Evolutionary conservation across 2,113 vertebrate species (phyloP).

Genomic region (Ariopsis seemanni): DNA sequence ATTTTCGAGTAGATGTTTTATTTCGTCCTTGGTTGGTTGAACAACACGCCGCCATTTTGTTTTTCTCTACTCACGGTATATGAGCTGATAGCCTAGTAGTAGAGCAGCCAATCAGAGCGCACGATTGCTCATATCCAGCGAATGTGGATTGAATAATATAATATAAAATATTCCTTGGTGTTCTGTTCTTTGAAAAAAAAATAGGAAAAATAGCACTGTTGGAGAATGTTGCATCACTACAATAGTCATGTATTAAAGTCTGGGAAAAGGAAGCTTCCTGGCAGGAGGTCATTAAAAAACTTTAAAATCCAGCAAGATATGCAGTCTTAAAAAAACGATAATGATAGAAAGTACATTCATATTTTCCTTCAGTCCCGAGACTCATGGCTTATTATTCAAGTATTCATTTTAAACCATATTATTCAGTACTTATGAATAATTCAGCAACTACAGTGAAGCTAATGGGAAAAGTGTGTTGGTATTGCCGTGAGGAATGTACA

Average conservation of each 20-base stretch:
- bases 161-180: not conserved
- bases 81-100: too few species aligned
- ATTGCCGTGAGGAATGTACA: too few species aligned
- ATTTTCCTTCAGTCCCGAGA: not conserved
- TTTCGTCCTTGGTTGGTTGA: too few species aligned
- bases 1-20: too few species aligned
- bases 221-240: not conserved
- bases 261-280: not conserved
- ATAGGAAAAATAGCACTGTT: not conserved
- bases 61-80: too few species aligned
- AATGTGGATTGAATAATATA: not conserved
- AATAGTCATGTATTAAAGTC: not conserved
- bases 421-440: not conserved
- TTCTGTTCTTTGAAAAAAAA: not conserved
- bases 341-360: not conserved
- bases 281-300: not conserved
- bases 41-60: too few species aligned
- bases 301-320: not conserved
- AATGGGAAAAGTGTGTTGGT: not conserved
- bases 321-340: not conserved
- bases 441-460: not conserved
- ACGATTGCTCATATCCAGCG: too few species aligned
- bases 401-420: not conserved
- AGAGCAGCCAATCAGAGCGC: too few species aligned
- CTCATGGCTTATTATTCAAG: not conserved